phyloP scores from a whole-genome alignment of 2,888 invertebrate genomes.

The Stegana nigrithorax region DNA sequence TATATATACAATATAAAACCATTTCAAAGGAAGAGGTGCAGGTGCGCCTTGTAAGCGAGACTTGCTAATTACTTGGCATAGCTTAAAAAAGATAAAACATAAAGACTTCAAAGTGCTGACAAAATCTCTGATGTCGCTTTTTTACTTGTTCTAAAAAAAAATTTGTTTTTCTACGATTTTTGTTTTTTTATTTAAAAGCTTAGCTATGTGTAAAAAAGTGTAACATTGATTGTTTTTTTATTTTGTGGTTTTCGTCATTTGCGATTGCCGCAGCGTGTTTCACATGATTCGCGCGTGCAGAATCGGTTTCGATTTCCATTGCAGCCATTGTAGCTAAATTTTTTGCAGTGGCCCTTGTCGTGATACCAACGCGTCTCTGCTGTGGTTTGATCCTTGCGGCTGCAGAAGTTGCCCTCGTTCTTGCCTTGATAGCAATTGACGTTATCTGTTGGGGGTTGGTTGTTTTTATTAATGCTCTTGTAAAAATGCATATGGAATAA shows the following conservation, averaged over 20 bases:
- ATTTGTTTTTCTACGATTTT: background rate
- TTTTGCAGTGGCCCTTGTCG: constrained; percentile 74
- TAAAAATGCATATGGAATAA: too few relatives aligned
- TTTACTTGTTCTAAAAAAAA: background rate
- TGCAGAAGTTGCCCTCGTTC: constrained; percentile 60
- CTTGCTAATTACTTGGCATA: background rate
- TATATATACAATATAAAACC: too few relatives aligned
- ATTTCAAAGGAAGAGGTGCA: too few relatives aligned
- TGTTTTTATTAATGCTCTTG: too few relatives aligned
- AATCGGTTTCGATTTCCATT: constrained; percentile 81
- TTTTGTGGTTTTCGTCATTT: constrained; percentile 15
- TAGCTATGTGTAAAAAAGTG: background rate
- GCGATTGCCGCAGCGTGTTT: constrained; percentile 76
- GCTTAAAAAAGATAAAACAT: background rate
- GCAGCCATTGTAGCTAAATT: constrained; percentile 80
- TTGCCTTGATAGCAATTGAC: constrained; percentile 59
- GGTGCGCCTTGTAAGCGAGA: background rate
- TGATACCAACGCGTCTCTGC: constrained; percentile 75
- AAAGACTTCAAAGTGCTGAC: background rate
- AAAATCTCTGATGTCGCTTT: background rate
- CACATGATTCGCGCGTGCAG: constrained; percentile 80
- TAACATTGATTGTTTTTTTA: background rate
- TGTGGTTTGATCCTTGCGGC: constrained; percentile 52
- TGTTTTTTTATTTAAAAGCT: background rate
- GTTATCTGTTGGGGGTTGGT: constrained; percentile 60